phyloP scores from a whole-genome alignment of 1,140 invertebrate species.

The Bombus difficillimus region DNA sequence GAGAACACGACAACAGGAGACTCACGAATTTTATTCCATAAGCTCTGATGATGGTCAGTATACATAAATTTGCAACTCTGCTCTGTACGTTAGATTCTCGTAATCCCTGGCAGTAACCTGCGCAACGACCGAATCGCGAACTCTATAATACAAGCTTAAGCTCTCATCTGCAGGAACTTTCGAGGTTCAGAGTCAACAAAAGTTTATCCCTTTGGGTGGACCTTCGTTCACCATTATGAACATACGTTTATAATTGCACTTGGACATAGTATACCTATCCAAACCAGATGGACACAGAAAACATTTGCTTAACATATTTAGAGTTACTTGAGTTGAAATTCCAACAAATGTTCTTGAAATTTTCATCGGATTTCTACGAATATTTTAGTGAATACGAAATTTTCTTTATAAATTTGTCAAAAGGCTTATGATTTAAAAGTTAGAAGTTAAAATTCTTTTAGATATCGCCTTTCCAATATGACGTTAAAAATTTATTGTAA shows the following conservation, averaged over 20 bases:
- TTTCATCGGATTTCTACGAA: background rate
- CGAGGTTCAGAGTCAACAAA: slow-evolving; percentile 8
- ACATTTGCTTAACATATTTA: background rate
- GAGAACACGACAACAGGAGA: background rate
- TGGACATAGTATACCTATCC: background rate
- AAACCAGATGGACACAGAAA: background rate
- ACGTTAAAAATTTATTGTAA: too few relatives aligned
- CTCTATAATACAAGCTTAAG: background rate
- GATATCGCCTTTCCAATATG: too few relatives aligned
- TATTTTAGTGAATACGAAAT: background rate
- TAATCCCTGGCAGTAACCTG: background rate
- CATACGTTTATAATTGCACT: background rate
- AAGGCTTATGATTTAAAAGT: background rate
- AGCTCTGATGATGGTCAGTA: too few relatives aligned
- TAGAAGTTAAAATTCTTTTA: background rate
- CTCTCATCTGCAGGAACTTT: slow-evolving; percentile 2
- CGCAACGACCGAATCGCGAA: background rate
- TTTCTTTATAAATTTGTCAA: too few relatives aligned
- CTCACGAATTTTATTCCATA: background rate
- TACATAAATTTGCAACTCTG: background rate
- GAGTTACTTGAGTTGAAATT: background rate
- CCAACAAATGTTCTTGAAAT: background rate
- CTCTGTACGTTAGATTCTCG: slow-evolving; percentile 4
- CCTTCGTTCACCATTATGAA: background rate
- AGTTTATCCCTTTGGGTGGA: background rate